A percentile compares a stretch with the other conserved stretches of the same genome.
Evolutionary conservation across 2,113 vertebrate species (phyloP).

Genomic region (Podocnemis expansa): DNA sequence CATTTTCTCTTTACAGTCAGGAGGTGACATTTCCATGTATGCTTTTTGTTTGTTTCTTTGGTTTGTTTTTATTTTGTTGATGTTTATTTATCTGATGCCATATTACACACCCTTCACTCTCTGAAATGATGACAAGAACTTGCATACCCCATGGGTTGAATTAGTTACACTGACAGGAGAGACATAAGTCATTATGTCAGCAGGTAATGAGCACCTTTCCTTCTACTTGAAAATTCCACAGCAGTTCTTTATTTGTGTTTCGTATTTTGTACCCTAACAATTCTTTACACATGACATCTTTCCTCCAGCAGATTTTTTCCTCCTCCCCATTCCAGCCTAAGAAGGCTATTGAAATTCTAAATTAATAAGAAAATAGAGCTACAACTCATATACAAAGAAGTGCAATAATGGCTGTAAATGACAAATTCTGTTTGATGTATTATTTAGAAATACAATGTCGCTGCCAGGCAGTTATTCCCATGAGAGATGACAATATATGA

Average conservation of each 20-base stretch:
- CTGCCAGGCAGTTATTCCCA: constrained; percentile 20
- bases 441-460: constrained; percentile 46
- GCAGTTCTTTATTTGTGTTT: constrained; percentile 23
- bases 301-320: neutral
- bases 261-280: constrained; percentile 29
- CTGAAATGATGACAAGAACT: constrained; percentile 42
- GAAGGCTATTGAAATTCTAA: constrained; percentile 31
- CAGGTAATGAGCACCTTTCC: constrained; percentile 38
- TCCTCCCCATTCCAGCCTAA: neutral
- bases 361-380: constrained; percentile 54
- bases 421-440: constrained; percentile 66
- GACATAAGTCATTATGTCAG: constrained; percentile 34
- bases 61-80: constrained; percentile 1
- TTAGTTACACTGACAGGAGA: constrained; percentile 32
- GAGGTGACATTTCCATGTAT: neutral
- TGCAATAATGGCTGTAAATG: constrained; percentile 34
- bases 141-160: neutral
- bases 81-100: neutral
- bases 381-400: constrained; percentile 24
- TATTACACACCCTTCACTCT: neutral
- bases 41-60: neutral
- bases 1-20: neutral
- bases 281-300: constrained; percentile 24
- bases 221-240: constrained; percentile 31
- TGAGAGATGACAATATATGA: neutral